Percentiles rank a stretch among this genome's conserved stretches.
Conservation (phyloP, 2,888 invertebrate species). For the Meteorus cinctellus region DNA sequence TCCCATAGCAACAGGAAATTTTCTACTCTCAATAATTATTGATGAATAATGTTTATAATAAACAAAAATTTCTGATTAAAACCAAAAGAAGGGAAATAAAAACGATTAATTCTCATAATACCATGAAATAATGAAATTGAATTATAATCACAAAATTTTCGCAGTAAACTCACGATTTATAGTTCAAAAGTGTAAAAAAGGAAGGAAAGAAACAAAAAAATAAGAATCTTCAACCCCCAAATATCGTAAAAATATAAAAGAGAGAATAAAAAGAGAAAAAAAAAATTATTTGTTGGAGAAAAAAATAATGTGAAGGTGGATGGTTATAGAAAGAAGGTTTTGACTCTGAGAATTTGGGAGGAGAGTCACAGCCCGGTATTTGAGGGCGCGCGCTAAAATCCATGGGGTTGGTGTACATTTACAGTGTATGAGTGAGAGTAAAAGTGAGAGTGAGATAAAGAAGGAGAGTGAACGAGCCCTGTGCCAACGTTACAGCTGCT, state of each 20-base stretch:
- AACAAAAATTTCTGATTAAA: too few species aligned
- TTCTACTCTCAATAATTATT: too few species aligned
- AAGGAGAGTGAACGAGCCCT: constrained; percentile 46
- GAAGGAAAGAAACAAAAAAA: not conserved
- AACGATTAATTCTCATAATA: too few species aligned
- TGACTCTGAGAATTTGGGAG: constrained; percentile 32
- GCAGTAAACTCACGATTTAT: not conserved
- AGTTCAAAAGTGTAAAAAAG: not conserved
- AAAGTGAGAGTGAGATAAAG: constrained; percentile 42
- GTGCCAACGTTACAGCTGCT: constrained; percentile 66
- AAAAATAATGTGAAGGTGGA: constrained; percentile 16
- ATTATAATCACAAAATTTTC: too few species aligned
- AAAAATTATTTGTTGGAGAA: constrained; percentile 29
- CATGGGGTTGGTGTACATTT: constrained; percentile 17
- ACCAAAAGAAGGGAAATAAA: too few species aligned
- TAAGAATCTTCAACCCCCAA: not conserved
- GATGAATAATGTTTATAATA: too few species aligned
- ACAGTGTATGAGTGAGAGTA: constrained; percentile 2
- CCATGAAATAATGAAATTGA: too few species aligned
- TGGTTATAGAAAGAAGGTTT: constrained; percentile 15
- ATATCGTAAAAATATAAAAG: constrained; percentile 1
- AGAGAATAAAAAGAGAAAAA: not conserved
- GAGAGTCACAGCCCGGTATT: constrained; percentile 13
- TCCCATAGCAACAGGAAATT: too few species aligned
- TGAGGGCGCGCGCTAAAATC: constrained; percentile 33